phyloP scores from a whole-genome alignment of 2,113 vertebrate species.

The Aplodontia rufa region DNA sequence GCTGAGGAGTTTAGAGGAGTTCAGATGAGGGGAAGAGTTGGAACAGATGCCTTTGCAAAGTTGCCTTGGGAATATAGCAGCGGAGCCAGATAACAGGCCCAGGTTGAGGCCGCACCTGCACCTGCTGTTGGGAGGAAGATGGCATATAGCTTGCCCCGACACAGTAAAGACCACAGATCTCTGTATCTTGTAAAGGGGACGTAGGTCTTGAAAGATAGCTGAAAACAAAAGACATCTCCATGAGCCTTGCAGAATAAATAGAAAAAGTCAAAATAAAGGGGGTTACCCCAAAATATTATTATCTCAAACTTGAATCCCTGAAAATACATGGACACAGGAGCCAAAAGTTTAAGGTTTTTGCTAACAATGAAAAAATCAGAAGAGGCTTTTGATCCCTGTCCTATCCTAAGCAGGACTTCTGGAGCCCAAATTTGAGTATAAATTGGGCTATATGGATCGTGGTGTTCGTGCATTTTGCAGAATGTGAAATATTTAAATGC shows the following conservation, averaged over 20 bases:
- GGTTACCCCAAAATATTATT: background rate
- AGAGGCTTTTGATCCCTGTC: background rate
- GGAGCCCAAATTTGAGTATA: background rate
- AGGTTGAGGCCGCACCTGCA: background rate
- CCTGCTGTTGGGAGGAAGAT: background rate
- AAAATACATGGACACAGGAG: background rate
- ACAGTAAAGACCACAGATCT: background rate
- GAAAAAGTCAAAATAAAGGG: background rate
- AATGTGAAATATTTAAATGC: background rate
- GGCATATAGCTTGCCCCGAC: background rate
- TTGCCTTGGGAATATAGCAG: background rate
- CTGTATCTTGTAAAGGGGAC: background rate
- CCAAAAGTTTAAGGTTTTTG: background rate
- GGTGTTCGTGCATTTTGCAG: background rate
- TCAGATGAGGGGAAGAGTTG: background rate
- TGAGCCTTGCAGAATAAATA: background rate
- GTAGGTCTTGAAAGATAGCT: background rate
- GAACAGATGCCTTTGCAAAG: background rate
- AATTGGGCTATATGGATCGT: background rate
- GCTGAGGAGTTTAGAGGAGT: background rate
- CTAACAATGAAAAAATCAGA: background rate
- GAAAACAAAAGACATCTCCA: background rate
- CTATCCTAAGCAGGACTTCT: background rate
- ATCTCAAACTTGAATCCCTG: background rate
- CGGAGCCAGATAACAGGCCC: background rate